Conservation (phyloP, 2,113 vertebrate genomes). For the Sinosuthora webbiana region DNA sequence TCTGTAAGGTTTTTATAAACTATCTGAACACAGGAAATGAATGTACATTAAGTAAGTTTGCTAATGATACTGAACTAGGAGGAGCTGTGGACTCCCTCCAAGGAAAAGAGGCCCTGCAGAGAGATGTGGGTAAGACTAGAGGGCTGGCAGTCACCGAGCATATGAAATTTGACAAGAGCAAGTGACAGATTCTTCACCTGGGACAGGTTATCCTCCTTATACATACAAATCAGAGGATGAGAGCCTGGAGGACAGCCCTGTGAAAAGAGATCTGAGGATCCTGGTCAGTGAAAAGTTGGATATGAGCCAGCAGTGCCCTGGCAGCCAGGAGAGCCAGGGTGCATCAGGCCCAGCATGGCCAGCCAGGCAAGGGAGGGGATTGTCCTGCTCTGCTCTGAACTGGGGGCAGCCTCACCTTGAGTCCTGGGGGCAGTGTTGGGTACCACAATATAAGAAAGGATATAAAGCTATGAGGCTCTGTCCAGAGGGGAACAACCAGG, state of each 20-base stretch:
- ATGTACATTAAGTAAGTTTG: background rate
- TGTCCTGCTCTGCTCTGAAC: background rate
- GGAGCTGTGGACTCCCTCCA: background rate
- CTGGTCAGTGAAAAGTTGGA: background rate
- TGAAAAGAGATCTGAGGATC: background rate
- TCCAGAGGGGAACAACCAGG: background rate
- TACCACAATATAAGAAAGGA: rapidly evolving
- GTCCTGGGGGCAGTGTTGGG: background rate
- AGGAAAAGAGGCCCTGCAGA: background rate
- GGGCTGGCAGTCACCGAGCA: background rate
- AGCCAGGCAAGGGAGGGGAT: background rate
- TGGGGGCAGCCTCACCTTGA: rapidly evolving
- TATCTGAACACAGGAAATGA: background rate
- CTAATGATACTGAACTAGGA: background rate
- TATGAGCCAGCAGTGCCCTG: background rate
- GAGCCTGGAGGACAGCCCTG: background rate
- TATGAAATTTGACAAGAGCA: background rate
- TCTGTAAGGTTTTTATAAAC: background rate
- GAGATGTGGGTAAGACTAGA: background rate
- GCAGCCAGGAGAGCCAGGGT: rapidly evolving
- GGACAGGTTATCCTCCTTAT: background rate
- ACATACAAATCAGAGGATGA: background rate
- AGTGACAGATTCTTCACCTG: background rate
- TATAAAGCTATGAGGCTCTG: background rate
- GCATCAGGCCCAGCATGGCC: background rate